Conservation (phyloP, 2,888 invertebrate species). For the Ectobius pallidus region DNA sequence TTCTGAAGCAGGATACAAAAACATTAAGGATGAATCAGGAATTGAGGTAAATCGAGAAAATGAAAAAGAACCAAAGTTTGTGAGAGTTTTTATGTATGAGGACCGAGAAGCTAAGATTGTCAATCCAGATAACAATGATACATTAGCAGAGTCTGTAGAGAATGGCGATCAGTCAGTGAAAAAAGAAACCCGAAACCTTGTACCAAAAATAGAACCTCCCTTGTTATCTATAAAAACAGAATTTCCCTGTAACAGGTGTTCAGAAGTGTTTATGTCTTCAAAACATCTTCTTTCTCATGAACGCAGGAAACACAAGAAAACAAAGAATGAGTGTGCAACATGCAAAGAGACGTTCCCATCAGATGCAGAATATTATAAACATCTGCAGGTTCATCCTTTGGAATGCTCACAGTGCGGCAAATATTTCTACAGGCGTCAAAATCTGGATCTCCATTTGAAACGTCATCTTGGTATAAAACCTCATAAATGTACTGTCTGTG, state of each 20-base stretch:
- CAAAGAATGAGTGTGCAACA: slow-evolving; percentile 61
- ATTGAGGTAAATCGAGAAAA: slow-evolving; percentile 11
- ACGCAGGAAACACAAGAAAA: slow-evolving; percentile 48
- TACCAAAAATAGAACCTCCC: slow-evolving; percentile 1
- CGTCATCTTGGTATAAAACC: slow-evolving; percentile 81
- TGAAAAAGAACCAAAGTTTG: slow-evolving; percentile 12
- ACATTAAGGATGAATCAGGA: not conserved
- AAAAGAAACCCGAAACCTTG: not conserved
- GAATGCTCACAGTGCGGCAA: slow-evolving; percentile 85
- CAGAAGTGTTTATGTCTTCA: slow-evolving; percentile 51
- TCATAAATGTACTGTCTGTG: slow-evolving; percentile 76
- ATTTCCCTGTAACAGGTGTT: slow-evolving; percentile 51
- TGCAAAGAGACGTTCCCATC: slow-evolving; percentile 71
- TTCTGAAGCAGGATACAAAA: not conserved
- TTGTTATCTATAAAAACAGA: not conserved
- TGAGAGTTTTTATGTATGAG: not conserved
- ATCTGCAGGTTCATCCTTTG: slow-evolving; percentile 75
- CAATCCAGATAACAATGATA: too few species aligned
- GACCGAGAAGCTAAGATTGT: slow-evolving; percentile 7
- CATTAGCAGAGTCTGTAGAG: not conserved
- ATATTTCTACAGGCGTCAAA: slow-evolving; percentile 74
- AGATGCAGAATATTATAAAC: slow-evolving; percentile 72
- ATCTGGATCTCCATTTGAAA: slow-evolving; percentile 78
- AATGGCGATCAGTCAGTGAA: not conserved
- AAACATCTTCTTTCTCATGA: slow-evolving; percentile 52